These are phyloP conservation scores for Gymnoscopelus microlampas DNA, from an alignment of 2,797 vertebrate genomes.

Conservation along the genomic window DNA sequence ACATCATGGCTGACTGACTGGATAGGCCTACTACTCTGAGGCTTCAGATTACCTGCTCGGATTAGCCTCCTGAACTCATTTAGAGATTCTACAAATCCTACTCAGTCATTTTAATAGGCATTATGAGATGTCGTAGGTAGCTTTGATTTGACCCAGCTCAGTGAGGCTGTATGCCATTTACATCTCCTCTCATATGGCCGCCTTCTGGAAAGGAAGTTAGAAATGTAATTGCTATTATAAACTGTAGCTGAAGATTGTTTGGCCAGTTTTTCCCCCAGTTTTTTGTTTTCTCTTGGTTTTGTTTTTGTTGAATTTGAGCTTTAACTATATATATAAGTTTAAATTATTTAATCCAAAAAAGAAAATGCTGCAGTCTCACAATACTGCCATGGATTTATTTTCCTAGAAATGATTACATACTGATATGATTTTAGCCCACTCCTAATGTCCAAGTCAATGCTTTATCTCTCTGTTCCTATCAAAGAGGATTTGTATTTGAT, in stretches of 20 bases:
- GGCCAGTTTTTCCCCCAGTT: not conserved
- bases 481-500: conserved; percentile 13
- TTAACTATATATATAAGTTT: too few species aligned
- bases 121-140: conserved; percentile 41
- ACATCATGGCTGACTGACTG: conserved; percentile 26
- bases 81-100: conserved; percentile 36
- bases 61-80: conserved; percentile 56
- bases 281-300: not conserved
- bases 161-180: conserved; percentile 7
- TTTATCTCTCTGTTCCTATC: conserved; percentile 32
- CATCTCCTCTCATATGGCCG: conserved; percentile 15
- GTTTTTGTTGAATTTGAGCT: not conserved
- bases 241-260: not conserved
- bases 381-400: not conserved
- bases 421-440: conserved; percentile 16
- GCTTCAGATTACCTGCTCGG: conserved; percentile 55
- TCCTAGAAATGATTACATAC: conserved; percentile 14
- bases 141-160: conserved; percentile 51
- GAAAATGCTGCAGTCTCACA: not conserved
- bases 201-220: not conserved
- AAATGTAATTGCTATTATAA: not conserved
- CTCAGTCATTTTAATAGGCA: conserved; percentile 54
- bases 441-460: conserved; percentile 30
- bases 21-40: conserved; percentile 24
- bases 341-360: too few species aligned